Evolutionary conservation across 2,797 vertebrate genomes (phyloP).

Genomic region (Uromys caudimaculatus): DNA sequence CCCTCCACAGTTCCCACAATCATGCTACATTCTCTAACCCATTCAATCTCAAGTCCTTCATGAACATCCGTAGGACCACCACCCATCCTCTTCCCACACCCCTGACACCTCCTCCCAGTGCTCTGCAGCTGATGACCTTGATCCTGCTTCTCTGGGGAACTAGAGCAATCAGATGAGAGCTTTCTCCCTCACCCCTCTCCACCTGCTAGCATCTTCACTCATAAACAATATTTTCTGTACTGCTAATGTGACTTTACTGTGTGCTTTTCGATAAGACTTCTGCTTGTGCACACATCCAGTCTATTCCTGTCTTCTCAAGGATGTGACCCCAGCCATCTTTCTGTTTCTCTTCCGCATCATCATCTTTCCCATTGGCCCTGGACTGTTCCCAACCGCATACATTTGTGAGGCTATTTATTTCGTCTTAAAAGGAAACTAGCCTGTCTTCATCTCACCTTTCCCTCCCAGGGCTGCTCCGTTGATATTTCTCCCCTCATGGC

Average conservation of each 20-base stretch:
- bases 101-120: background rate
- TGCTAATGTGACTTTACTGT: background rate
- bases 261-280: background rate
- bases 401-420: background rate
- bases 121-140: background rate
- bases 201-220: background rate
- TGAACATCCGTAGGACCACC: too few species aligned
- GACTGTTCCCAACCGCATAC: background rate
- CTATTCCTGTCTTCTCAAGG: background rate
- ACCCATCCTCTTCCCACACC: background rate
- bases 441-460: background rate
- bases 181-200: background rate
- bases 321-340: background rate
- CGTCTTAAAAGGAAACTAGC: background rate
- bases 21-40: background rate
- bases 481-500: background rate
- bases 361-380: background rate
- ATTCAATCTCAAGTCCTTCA: background rate
- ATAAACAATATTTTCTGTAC: background rate
- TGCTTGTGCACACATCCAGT: background rate
- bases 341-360: background rate
- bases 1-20: conserved; percentile 31
- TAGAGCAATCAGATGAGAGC: background rate
- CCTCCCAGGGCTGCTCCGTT: background rate
- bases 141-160: background rate